Conservation (phyloP, 2,113 vertebrate species). For the Uria lomvia region DNA sequence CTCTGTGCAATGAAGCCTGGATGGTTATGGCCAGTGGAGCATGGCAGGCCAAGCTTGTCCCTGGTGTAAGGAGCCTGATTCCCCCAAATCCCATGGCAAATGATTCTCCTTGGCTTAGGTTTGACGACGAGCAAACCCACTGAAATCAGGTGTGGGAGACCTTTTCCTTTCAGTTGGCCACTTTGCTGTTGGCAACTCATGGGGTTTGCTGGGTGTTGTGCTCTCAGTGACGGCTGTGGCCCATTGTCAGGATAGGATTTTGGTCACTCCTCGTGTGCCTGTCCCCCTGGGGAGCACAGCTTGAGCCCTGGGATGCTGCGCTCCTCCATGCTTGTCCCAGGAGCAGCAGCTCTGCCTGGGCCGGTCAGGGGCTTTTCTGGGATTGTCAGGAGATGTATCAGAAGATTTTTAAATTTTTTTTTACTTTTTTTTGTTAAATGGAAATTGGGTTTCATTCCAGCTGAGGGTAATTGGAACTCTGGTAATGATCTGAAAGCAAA, state of each 20-base stretch:
- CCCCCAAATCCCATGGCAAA: neutral
- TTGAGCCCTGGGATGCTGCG: neutral
- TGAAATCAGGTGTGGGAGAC: neutral
- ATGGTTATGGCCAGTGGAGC: accelerated
- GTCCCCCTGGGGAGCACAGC: neutral
- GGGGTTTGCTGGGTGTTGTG: neutral
- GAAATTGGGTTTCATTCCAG: slow-evolving; percentile 17
- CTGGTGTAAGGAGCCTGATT: neutral
- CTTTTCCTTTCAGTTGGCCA: neutral
- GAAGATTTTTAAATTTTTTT: neutral
- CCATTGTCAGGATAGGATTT: neutral
- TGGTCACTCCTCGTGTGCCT: neutral
- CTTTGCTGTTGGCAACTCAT: neutral
- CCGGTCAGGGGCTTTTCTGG: neutral
- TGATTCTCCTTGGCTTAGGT: neutral
- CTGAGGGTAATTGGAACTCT: slow-evolving; percentile 6
- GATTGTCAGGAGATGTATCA: neutral
- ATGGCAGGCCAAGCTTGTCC: neutral
- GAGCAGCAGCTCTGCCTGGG: neutral
- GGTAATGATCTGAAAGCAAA: slow-evolving; percentile 12
- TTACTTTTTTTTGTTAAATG: neutral
- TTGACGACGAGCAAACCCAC: neutral
- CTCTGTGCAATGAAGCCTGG: neutral
- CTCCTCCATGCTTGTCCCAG: accelerated
- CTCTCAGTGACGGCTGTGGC: neutral